These are phyloP conservation scores for Sarcophaga carnaria DNA, from an alignment of 2,888 invertebrate genomes.

Conservation along the genomic window DNA sequence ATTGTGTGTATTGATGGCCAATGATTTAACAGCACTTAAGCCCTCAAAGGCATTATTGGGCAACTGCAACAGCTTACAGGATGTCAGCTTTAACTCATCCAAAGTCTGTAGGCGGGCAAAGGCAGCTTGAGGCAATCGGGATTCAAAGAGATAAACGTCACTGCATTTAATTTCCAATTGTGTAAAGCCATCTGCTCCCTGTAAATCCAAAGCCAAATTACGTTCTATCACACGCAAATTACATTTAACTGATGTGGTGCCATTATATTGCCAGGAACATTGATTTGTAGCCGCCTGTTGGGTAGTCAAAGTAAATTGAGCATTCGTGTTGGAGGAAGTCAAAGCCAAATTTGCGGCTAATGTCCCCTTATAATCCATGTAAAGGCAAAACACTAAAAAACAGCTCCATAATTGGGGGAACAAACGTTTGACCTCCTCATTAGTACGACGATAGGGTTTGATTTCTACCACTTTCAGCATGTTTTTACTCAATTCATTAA, in stretches of 20 bases:
- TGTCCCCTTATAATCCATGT: constrained; percentile 66
- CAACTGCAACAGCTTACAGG: constrained; percentile 90
- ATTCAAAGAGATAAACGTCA: constrained; percentile 91
- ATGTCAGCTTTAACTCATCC: constrained; percentile 88
- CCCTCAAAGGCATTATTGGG: constrained; percentile 90
- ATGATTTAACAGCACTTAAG: constrained; percentile 85
- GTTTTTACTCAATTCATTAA: constrained; percentile 38
- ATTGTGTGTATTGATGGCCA: constrained; percentile 91
- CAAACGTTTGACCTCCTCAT: constrained; percentile 11
- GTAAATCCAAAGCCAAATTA: constrained; percentile 84
- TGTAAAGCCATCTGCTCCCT: constrained; percentile 87
- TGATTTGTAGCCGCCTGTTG: constrained; percentile 77
- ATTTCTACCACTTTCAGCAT: constrained; percentile 40
- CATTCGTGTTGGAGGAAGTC: constrained; percentile 55
- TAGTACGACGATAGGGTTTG: constrained; percentile 34
- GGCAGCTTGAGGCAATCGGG: constrained; percentile 88
- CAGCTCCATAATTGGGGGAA: constrained; percentile 39
- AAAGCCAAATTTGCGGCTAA: constrained; percentile 58
- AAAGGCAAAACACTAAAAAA: constrained; percentile 38
- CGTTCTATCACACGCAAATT: constrained; percentile 88
- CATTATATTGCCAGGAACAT: constrained; percentile 82
- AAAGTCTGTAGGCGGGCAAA: constrained; percentile 88
- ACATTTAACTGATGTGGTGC: constrained; percentile 85
- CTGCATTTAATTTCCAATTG: constrained; percentile 90
- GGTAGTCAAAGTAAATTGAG: constrained; percentile 68